phyloP scores from a whole-genome alignment of 2,888 invertebrate species.

The Himalopsyche kuldschensis region DNA sequence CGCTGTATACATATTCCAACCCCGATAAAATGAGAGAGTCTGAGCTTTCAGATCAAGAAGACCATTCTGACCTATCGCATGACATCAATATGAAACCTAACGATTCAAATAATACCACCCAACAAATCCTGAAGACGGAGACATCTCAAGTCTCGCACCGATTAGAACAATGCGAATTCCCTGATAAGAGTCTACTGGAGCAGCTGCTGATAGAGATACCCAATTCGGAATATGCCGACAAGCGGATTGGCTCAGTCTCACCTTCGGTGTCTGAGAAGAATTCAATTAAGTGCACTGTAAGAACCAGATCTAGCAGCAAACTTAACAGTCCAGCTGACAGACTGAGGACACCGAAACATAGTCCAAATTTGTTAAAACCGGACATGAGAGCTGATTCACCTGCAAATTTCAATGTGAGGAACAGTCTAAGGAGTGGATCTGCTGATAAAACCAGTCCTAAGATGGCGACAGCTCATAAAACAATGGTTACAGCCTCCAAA shows the following conservation, averaged over 20 bases:
- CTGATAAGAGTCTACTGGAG: slow-evolving; percentile 67
- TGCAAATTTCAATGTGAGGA: slow-evolving; percentile 45
- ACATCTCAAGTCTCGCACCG: slow-evolving; percentile 40
- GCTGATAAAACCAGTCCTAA: slow-evolving; percentile 52
- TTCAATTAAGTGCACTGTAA: slow-evolving; percentile 56
- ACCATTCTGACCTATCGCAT: background rate
- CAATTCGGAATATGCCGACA: slow-evolving; percentile 58
- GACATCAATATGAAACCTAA: slow-evolving; percentile 12
- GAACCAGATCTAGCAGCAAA: slow-evolving; percentile 70
- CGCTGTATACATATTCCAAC: slow-evolving; percentile 77
- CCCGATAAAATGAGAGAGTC: slow-evolving; percentile 64
- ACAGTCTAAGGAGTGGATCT: slow-evolving; percentile 50
- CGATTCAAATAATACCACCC: slow-evolving; percentile 21
- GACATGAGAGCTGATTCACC: slow-evolving; percentile 52
- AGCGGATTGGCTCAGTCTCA: slow-evolving; percentile 54
- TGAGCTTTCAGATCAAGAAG: slow-evolving; percentile 47
- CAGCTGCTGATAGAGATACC: slow-evolving; percentile 87
- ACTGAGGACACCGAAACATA: slow-evolving; percentile 53
- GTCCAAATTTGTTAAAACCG: slow-evolving; percentile 49
- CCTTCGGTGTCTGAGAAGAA: slow-evolving; percentile 55
- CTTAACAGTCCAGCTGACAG: slow-evolving; percentile 67
- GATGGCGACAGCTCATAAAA: slow-evolving; percentile 31
- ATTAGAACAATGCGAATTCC: slow-evolving; percentile 53
- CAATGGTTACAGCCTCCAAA: slow-evolving; percentile 54
- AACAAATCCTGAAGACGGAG: slow-evolving; percentile 24